Evolutionary conservation across 2,113 vertebrate species (phyloP).

Genomic region (Meriones unguiculatus): DNA sequence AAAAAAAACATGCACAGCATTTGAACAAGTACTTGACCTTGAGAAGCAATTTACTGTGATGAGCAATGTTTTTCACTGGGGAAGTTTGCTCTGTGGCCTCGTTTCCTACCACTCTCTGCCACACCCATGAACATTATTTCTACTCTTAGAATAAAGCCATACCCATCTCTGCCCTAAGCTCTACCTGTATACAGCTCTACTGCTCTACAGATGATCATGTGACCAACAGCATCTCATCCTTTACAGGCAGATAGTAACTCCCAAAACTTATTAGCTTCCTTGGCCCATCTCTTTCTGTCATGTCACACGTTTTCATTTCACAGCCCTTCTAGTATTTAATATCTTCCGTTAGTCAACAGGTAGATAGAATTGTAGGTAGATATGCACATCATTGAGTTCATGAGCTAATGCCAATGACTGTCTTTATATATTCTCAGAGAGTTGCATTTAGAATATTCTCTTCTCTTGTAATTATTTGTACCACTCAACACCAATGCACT

Average conservation of each 20-base stretch:
- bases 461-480: neutral
- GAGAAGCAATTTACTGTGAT: neutral
- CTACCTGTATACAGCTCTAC: neutral
- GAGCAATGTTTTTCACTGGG: neutral
- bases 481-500: neutral
- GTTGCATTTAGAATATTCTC: neutral
- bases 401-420: neutral
- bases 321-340: neutral
- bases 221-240: neutral
- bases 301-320: neutral
- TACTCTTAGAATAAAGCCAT: neutral
- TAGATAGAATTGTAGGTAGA: neutral
- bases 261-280: neutral
- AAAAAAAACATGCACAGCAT: neutral
- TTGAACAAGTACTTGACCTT: neutral
- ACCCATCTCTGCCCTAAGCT: too few relatives aligned
- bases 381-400: neutral
- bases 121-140: neutral
- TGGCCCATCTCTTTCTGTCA: neutral
- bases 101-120: neutral
- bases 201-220: neutral
- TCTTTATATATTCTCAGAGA: neutral
- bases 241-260: neutral
- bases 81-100: neutral
- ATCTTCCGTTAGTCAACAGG: neutral